Conservation (phyloP, 2,888 invertebrate species). For the Pandemis cinnamomeana region DNA sequence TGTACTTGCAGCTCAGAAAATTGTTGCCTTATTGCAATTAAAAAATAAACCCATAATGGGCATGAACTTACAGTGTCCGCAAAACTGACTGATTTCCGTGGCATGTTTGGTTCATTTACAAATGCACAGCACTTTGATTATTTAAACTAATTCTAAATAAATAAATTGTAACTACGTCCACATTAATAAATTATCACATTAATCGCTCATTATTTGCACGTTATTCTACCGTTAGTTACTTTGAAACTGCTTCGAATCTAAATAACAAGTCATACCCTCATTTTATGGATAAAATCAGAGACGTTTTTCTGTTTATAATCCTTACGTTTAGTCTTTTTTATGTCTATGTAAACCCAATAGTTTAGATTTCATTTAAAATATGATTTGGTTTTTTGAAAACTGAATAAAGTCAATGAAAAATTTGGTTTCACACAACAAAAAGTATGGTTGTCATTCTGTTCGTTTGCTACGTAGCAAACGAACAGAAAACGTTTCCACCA, state of each 20-base stretch:
- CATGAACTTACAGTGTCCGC: constrained; percentile 15
- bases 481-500: no score
- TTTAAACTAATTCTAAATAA: constrained; percentile 13
- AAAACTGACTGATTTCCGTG: constrained; percentile 11
- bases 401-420: no score
- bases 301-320: constrained; percentile 1
- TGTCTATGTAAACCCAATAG: neutral
- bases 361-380: neutral
- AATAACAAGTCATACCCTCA: constrained; percentile 46
- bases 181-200: constrained; percentile 1
- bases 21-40: neutral
- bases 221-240: neutral
- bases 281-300: constrained; percentile 39
- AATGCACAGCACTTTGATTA: constrained; percentile 3
- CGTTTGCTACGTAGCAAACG: no score
- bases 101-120: constrained; percentile 10
- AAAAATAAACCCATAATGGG: neutral
- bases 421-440: no score
- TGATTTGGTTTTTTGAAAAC: neutral
- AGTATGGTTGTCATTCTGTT: no score
- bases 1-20: no score
- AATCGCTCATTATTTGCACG: constrained; percentile 8
- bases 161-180: neutral
- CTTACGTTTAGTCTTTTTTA: neutral
- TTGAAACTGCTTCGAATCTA: neutral